A percentile compares a stretch with the other conserved stretches of the same genome.
Evolutionary conservation across 2,113 vertebrate genomes (phyloP).

Genomic region (Forbesichthys papilliferus): DNA sequence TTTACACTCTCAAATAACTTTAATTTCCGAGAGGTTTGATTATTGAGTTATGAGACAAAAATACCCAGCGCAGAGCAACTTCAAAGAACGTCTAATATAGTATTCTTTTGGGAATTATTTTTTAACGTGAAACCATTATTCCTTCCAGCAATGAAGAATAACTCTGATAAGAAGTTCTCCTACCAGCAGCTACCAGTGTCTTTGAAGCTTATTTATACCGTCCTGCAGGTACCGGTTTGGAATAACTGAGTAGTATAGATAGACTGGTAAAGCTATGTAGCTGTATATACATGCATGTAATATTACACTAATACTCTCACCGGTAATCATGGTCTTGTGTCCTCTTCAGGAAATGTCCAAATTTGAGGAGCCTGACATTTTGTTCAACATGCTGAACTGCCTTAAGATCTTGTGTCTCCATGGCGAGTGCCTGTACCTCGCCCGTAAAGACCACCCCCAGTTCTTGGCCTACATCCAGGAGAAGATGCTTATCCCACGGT

Average conservation of each 20-base stretch:
- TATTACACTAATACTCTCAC: conserved; percentile 1
- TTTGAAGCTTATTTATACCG: conserved; percentile 93
- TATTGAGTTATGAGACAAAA: background rate
- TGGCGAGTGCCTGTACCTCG: conserved; percentile 92
- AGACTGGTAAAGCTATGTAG: background rate
- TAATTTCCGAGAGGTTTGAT: background rate
- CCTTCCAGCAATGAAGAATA: conserved; percentile 86
- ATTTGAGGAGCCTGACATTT: conserved; percentile 97
- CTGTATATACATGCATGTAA: background rate
- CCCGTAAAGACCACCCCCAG: conserved; percentile 92
- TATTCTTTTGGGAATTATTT: background rate
- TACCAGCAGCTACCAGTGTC: conserved; percentile 95
- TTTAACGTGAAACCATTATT: conserved; percentile 13
- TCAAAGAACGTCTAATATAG: background rate
- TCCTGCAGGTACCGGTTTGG: conserved; percentile 86
- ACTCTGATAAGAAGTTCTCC: conserved; percentile 91
- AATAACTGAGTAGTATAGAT: conserved; percentile 35
- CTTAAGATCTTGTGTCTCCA: conserved; percentile 95
- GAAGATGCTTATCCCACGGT: conserved; percentile 95
- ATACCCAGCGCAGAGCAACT: conserved; percentile 1
- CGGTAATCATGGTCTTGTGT: background rate
- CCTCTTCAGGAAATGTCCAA: conserved; percentile 91
- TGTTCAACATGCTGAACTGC: conserved; percentile 98
- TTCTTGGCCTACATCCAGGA: conserved; percentile 95
- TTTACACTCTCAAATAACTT: background rate